Percentiles rank a stretch among this genome's conserved stretches.
These are phyloP conservation scores for Columbina picui DNA, from an alignment of 2,113 vertebrate species.

Conservation along the genomic window DNA sequence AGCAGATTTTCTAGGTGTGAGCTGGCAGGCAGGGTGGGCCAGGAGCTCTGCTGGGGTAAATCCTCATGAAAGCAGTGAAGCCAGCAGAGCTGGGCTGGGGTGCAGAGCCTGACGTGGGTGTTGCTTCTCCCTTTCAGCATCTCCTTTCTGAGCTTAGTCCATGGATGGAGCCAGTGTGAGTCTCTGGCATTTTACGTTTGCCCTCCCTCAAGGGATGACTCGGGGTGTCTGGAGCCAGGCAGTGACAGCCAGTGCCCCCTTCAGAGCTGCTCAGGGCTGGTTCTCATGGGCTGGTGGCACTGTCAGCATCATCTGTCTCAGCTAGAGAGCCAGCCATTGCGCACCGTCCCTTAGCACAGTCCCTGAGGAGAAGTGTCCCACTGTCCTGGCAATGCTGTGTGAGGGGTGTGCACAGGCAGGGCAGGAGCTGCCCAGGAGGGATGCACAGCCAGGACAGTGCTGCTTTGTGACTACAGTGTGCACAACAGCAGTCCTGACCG, in stretches of 20 bases:
- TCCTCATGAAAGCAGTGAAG: not conserved
- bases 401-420: not conserved
- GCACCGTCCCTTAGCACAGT: rapidly evolving
- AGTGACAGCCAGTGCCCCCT: not conserved
- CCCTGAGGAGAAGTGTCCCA: not conserved
- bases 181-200: not conserved
- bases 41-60: not conserved
- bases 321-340: not conserved
- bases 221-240: not conserved
- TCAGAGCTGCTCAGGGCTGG: not conserved
- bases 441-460: rapidly evolving
- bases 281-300: not conserved
- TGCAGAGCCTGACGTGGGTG: rapidly evolving
- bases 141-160: not conserved
- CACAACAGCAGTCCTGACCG: rapidly evolving
- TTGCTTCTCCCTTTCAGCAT: not conserved
- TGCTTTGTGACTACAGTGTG: not conserved
- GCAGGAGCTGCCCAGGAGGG: not conserved
- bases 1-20: not conserved
- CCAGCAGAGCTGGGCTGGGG: not conserved
- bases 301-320: not conserved
- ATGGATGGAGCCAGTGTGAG: not conserved
- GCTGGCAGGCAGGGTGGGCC: rapidly evolving
- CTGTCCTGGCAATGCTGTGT: not conserved
- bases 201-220: not conserved